These are phyloP conservation scores for Drosophila tripunctata DNA, from an alignment of 2,888 invertebrate species.

Conservation along the genomic window DNA sequence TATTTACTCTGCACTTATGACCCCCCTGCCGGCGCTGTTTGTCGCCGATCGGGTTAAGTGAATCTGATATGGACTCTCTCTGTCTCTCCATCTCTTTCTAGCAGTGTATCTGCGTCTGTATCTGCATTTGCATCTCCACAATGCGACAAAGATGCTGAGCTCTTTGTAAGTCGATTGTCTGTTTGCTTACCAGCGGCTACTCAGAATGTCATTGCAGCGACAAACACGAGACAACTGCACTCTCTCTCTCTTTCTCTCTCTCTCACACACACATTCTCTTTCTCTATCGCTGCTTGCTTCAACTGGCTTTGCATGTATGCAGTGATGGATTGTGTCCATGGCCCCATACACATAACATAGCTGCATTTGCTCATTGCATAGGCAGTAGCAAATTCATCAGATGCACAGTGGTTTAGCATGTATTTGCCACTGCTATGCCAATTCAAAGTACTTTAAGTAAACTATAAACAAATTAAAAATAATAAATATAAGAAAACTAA, in stretches of 20 bases:
- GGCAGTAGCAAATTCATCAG: slow-evolving; percentile 44
- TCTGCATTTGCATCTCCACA: slow-evolving; percentile 55
- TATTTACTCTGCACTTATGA: slow-evolving; percentile 79
- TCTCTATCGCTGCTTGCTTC: slow-evolving; percentile 33
- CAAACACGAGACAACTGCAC: slow-evolving; percentile 27
- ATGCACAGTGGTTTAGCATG: slow-evolving; percentile 22
- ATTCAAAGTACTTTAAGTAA: background rate
- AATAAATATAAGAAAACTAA: too few species aligned
- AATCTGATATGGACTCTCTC: slow-evolving; percentile 67
- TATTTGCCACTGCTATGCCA: background rate
- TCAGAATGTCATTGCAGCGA: slow-evolving; percentile 59
- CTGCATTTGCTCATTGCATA: slow-evolving; percentile 2
- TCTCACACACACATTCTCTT: background rate
- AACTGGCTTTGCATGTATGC: slow-evolving; percentile 26
- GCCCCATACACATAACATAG: slow-evolving; percentile 22
- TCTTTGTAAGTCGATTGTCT: slow-evolving; percentile 30
- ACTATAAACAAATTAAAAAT: too few species aligned
- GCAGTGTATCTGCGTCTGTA: slow-evolving; percentile 17
- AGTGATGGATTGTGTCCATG: slow-evolving; percentile 72
- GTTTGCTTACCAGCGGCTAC: slow-evolving; percentile 34
- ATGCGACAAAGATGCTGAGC: slow-evolving; percentile 5
- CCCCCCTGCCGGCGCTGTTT: slow-evolving; percentile 61
- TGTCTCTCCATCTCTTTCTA: background rate
- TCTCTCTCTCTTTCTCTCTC: slow-evolving; percentile 1
- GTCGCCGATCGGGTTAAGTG: slow-evolving; percentile 73